Evolutionary conservation across 1,140 invertebrate species (phyloP).

Genomic region (Gonatopus flavifemur): DNA sequence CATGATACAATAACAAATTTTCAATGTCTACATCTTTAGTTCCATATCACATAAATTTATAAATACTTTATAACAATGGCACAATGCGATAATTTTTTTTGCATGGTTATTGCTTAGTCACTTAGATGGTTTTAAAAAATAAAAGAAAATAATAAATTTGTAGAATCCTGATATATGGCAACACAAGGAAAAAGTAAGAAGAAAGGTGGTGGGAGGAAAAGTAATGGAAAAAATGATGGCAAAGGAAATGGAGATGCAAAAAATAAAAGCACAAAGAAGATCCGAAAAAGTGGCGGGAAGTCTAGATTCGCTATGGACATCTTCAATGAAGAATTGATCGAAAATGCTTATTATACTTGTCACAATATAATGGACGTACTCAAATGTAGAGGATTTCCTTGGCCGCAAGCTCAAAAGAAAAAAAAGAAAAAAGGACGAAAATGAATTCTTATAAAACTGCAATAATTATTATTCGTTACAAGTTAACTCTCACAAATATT

Average conservation of each 20-base stretch:
- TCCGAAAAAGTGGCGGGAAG: conserved; percentile 63
- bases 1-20: no score
- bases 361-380: conserved; percentile 83
- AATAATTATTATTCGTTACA: no score
- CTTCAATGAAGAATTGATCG: conserved; percentile 83
- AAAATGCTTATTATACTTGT: conserved; percentile 85
- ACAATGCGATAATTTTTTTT: no score
- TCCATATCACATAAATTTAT: no score
- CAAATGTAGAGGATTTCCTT: conserved; percentile 77
- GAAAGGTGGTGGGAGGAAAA: conserved; percentile 29
- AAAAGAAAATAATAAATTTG: no score
- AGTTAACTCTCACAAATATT: no score
- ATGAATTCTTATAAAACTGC: conserved; percentile 20
- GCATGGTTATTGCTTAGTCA: no score
- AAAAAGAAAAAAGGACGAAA: conserved; percentile 74
- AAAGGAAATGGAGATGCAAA: conserved; percentile 52
- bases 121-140: no score
- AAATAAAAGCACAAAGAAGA: conserved; percentile 56
- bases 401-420: conserved; percentile 80
- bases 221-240: conserved; percentile 57
- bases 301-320: conserved; percentile 73
- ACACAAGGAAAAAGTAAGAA: conserved; percentile 30
- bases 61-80: no score
- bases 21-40: no score
- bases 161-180: not conserved